phyloP scores from a whole-genome alignment of 2,113 vertebrate genomes.

The Ardeotis arabs region DNA sequence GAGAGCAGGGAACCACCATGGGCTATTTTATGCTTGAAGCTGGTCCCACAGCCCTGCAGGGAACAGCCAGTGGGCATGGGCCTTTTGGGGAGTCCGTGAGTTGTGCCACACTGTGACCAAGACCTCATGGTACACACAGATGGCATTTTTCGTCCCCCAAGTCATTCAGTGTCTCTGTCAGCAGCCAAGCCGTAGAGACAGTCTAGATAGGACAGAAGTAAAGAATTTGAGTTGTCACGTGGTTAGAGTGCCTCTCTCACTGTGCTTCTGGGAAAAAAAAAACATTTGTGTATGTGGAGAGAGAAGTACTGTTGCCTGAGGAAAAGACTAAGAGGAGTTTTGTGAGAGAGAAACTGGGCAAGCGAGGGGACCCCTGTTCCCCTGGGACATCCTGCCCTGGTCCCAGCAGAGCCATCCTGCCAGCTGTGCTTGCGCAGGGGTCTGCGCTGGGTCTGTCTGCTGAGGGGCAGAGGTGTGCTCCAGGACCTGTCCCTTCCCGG shows the following conservation, averaged over 20 bases:
- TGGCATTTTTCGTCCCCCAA: background rate
- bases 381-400: background rate
- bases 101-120: background rate
- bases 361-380: background rate
- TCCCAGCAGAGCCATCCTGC: background rate
- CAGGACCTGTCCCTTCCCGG: background rate
- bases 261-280: background rate
- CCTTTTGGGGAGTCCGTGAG: background rate
- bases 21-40: background rate
- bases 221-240: background rate
- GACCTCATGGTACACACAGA: background rate
- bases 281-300: fast-evolving
- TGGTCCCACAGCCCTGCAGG: background rate
- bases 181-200: background rate
- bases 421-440: background rate
- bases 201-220: background rate
- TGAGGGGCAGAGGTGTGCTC: background rate
- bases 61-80: background rate
- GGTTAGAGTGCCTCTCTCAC: background rate
- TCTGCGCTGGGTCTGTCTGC: background rate
- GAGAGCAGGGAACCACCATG: background rate
- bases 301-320: background rate
- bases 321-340: background rate
- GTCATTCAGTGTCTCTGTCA: background rate
- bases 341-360: background rate